Evolutionary conservation across 2,113 vertebrate genomes (phyloP).

Genomic region (Oophaga pumilio): DNA sequence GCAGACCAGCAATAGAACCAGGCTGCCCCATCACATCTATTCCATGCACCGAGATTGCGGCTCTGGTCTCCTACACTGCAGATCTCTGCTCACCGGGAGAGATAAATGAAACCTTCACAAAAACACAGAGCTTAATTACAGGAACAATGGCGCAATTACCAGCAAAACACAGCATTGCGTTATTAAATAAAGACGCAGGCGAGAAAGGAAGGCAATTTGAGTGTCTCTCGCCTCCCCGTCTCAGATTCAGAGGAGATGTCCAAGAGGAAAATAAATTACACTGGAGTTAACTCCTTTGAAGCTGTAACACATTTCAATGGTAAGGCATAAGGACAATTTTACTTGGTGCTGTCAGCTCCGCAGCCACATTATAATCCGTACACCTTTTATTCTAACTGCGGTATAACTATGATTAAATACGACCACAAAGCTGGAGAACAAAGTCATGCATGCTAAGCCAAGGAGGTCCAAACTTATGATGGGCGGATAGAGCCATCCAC

Average conservation of each 20-base stretch:
- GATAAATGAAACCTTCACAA: constrained; percentile 47
- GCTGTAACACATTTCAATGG: neutral
- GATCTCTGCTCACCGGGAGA: constrained; percentile 36
- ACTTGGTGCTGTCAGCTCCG: neutral
- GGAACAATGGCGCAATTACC: constrained; percentile 58
- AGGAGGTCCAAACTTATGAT: no score
- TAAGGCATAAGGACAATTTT: neutral
- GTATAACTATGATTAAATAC: no score
- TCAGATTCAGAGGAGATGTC: constrained; percentile 29
- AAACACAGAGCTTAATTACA: constrained; percentile 57
- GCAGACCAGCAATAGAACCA: neutral
- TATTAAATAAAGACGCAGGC: constrained; percentile 56
- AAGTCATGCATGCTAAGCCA: no score
- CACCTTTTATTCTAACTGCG: neutral
- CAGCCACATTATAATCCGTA: neutral
- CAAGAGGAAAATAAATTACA: neutral
- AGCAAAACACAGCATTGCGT: constrained; percentile 53
- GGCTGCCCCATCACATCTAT: neutral
- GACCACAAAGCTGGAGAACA: no score
- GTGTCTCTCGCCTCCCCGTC: constrained; percentile 22
- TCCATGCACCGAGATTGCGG: neutral
- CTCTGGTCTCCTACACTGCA: neutral
- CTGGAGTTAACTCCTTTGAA: neutral
- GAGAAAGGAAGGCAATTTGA: constrained; percentile 41
- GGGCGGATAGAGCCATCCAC: no score